phyloP scores from a whole-genome alignment of 2,797 vertebrate genomes.

The Lepus oiostolus region DNA sequence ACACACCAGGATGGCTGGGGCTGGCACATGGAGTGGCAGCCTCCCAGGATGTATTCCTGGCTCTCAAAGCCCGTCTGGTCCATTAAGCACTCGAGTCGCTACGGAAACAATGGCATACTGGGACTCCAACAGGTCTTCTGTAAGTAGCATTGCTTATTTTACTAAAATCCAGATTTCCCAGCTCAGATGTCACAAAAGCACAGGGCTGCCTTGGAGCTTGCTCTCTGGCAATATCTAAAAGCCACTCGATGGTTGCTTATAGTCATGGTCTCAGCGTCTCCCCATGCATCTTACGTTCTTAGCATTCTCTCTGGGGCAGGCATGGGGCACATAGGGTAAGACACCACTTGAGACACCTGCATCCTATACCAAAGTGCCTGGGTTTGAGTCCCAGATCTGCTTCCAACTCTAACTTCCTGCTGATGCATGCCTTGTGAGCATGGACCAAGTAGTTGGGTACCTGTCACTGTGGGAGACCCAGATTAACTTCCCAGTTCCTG shows the following conservation, averaged over 20 bases:
- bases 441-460: too few relatives aligned
- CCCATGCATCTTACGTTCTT: neutral
- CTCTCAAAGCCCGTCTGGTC: neutral
- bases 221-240: neutral
- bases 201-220: too few relatives aligned
- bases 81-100: neutral
- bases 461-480: too few relatives aligned
- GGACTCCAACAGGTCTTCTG: neutral
- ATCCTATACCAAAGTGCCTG: too few relatives aligned
- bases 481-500: too few relatives aligned
- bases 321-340: too few relatives aligned
- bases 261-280: neutral
- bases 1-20: too few relatives aligned
- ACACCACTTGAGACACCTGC: too few relatives aligned
- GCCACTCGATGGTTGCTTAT: neutral
- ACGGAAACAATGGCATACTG: neutral
- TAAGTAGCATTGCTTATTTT: neutral
- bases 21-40: rapidly evolving
- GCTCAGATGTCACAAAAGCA: neutral
- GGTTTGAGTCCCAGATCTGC: too few relatives aligned
- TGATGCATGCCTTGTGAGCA: too few relatives aligned
- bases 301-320: neutral
- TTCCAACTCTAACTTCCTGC: too few relatives aligned
- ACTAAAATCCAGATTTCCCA: neutral
- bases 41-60: neutral